phyloP scores from a whole-genome alignment of 2,888 invertebrate species.

The Amphipoea lucens region DNA sequence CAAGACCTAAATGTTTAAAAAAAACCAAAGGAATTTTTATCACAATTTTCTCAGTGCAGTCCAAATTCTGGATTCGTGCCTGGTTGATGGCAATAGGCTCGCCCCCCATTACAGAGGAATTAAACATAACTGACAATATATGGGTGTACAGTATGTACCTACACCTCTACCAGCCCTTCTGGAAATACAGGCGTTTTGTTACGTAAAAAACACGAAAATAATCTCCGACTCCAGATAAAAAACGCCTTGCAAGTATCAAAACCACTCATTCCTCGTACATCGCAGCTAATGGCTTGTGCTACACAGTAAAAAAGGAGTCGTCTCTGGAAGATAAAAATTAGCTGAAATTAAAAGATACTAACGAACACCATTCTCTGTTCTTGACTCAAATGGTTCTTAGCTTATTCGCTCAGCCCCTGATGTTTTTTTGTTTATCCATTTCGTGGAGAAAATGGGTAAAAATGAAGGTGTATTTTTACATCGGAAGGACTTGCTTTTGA shows the following conservation, averaged over 20 bases:
- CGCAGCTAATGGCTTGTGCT: conserved; percentile 86
- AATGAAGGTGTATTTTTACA: neutral
- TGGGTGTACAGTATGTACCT: neutral
- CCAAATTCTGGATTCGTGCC: neutral
- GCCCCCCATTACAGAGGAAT: neutral
- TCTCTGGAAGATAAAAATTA: conserved; percentile 89
- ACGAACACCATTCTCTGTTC: conserved; percentile 86
- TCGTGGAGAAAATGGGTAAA: neutral
- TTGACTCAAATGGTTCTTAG: conserved; percentile 63
- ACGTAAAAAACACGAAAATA: neutral
- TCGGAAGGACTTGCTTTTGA: neutral
- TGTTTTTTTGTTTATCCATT: conserved; percentile 50
- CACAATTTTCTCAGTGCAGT: neutral
- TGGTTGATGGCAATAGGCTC: neutral
- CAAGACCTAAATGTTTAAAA: neutral
- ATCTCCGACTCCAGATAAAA: neutral
- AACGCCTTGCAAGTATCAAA: conserved; percentile 75
- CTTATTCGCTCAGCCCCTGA: conserved; percentile 59
- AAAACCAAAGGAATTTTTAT: neutral
- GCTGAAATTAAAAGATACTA: conserved; percentile 90
- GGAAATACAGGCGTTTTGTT: neutral
- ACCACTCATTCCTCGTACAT: conserved; percentile 53
- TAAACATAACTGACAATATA: no score
- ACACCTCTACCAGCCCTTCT: neutral
- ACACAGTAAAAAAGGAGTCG: conserved; percentile 85